phyloP scores from a whole-genome alignment of 2,113 vertebrate genomes.

The Machaerirhynchus nigripectus region DNA sequence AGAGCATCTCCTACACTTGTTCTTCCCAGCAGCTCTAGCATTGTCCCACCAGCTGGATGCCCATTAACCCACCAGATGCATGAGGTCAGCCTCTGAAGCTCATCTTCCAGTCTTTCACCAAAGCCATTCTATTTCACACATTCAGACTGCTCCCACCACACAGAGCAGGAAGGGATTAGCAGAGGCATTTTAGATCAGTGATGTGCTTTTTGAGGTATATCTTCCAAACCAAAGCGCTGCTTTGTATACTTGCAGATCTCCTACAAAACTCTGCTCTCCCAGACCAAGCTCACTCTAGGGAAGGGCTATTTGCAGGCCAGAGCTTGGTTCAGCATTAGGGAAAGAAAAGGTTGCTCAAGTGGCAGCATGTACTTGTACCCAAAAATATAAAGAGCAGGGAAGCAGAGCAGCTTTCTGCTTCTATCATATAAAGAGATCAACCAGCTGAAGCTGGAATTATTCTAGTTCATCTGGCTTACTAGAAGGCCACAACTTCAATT shows the following conservation, averaged over 20 bases:
- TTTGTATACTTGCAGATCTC: neutral
- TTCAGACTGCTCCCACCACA: neutral
- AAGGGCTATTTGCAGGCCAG: neutral
- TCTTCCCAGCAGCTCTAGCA: neutral
- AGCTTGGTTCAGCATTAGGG: neutral
- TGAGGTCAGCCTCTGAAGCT: neutral
- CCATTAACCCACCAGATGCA: neutral
- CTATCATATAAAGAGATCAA: fast-evolving
- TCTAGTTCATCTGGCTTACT: neutral
- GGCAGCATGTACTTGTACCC: neutral
- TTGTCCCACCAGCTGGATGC: neutral
- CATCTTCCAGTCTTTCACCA: neutral
- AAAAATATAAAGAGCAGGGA: neutral
- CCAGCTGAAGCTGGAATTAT: neutral
- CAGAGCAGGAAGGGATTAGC: neutral
- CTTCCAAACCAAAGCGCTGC: neutral
- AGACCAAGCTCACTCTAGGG: neutral
- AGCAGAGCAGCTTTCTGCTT: neutral
- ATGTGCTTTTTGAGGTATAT: neutral
- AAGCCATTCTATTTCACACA: neutral
- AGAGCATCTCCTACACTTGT: neutral
- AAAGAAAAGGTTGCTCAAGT: neutral
- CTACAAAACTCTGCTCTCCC: neutral
- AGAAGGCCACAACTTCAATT: neutral
- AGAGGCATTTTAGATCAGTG: neutral